Base-by-base conservation (phyloP, 2,113 vertebrate genomes). In the Tonatia bakeri region DNA sequence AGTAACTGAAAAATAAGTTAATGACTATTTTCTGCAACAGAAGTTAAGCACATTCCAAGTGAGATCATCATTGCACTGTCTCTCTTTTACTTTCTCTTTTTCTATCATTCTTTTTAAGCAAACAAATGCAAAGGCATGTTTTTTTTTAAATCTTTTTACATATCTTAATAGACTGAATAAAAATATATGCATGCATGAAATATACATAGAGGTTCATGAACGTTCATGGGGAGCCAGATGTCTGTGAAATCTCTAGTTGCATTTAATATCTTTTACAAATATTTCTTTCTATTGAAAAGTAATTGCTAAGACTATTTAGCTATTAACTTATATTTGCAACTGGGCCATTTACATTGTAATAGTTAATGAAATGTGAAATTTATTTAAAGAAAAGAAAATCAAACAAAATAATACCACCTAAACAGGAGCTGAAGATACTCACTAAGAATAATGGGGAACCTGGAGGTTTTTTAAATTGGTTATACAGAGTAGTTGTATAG, bases 21-120 rank as follows among this genome's bases (percentile, higher is more conserved):
- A 89, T 93, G 86, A 5, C 52, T 90, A 94, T 95, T 96, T 96
- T 96, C 50, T 91, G 36, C 40, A 92, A 59, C 36, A 84, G 47
- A 96, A 94, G 89, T 93, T n/a, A 88, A 95, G 50, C 65, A 61
- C 83, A 94, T 94, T 89, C 59, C 75, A 72, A 94, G n/a, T 26
- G 7, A 94, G 89, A 28, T 73, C 9, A 84, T 79, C 67, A 81
- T 36, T 96, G 33, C 4, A 61, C 0, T 54, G 33, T 82, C 0
- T 22, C 4, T 81, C 38, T 69, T 3, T 80, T 3, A 24, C 8
- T 36, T 56, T 65, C 26, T 72, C 70, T 75, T 1, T 72, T 40
- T 86, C 43, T 85, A 20, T 59, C 7, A 79, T 52, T 91, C 65
- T 14, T 92, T 88, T 69, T 8, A 73, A 76, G 31, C 1, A 82